Evolutionary conservation across 2,113 vertebrate genomes (phyloP).

Genomic region (Eupsittula cactorum): DNA sequence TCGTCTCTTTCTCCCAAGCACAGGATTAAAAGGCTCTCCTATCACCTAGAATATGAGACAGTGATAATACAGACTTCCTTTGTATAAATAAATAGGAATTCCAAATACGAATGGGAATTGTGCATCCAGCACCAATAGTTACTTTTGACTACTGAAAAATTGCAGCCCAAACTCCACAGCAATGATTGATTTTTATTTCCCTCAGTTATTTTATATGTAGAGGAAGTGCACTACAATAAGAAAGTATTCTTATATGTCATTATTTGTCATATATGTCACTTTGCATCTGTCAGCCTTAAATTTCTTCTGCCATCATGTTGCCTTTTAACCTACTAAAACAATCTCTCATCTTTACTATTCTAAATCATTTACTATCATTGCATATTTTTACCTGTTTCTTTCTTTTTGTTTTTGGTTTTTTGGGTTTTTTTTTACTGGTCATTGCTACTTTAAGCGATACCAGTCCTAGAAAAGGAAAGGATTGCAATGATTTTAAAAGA

Average conservation of each 20-base stretch:
- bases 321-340: background rate
- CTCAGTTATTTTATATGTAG: background rate
- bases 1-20: background rate
- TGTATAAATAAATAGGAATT: background rate
- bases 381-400: background rate
- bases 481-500: background rate
- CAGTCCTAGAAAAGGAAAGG: background rate
- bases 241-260: background rate
- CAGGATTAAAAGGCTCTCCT: background rate
- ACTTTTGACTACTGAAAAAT: background rate
- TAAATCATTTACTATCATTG: background rate
- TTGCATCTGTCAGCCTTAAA: background rate
- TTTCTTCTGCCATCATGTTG: background rate
- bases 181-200: background rate
- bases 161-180: background rate
- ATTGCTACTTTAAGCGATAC: background rate
- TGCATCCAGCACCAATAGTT: background rate
- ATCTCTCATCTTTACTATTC: background rate
- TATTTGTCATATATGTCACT: accelerated
- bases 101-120: background rate
- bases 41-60: background rate
- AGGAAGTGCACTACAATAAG: background rate
- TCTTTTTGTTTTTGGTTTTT: background rate
- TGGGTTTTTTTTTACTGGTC: background rate
- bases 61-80: background rate